These are phyloP conservation scores for Fukomys damarensis DNA, from an alignment of 2,113 vertebrate genomes.

Conservation along the genomic window DNA sequence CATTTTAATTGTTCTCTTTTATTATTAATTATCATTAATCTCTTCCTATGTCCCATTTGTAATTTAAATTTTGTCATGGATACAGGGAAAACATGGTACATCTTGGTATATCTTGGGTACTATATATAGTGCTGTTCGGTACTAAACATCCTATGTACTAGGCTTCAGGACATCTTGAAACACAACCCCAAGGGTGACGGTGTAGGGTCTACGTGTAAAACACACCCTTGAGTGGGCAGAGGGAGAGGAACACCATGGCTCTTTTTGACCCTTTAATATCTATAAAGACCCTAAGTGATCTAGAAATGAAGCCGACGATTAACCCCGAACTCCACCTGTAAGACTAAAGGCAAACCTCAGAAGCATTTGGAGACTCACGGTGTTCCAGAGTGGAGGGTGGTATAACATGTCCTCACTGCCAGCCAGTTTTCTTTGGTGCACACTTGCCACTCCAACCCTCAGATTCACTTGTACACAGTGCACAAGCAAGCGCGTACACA, in stretches of 20 bases:
- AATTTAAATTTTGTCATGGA: not conserved
- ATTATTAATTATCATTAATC: not conserved
- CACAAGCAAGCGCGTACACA: no score
- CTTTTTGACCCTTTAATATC: not conserved
- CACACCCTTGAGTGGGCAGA: not conserved
- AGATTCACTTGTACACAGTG: not conserved
- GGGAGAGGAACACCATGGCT: not conserved
- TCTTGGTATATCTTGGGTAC: not conserved
- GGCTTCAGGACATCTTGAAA: not conserved
- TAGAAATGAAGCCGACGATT: not conserved
- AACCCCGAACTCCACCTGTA: not conserved
- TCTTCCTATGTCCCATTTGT: not conserved
- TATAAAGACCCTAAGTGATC: not conserved
- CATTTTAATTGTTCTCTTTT: not conserved
- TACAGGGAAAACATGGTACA: not conserved
- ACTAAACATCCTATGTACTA: not conserved
- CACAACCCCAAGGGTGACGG: not conserved
- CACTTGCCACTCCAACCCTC: not conserved
- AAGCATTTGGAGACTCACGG: fast-evolving
- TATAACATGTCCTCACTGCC: not conserved
- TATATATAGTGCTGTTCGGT: not conserved
- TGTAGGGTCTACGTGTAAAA: not conserved
- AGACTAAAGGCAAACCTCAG: not conserved
- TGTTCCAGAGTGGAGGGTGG: no score
- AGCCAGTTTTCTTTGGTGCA: not conserved